Base-by-base conservation (phyloP, 1,140 invertebrate species). In the Euwallacea similis region DNA sequence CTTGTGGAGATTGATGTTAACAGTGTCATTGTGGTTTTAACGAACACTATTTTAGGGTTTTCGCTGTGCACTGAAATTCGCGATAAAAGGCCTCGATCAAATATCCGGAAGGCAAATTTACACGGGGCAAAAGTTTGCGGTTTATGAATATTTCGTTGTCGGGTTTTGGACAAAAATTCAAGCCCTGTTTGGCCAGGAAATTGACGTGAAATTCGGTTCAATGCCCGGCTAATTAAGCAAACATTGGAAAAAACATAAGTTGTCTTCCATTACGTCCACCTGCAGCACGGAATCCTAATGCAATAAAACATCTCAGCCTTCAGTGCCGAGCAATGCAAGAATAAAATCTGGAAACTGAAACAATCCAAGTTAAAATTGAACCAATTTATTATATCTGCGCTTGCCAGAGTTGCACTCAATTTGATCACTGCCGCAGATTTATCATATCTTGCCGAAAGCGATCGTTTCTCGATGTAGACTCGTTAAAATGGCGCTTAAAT, bases 1-100 rank as follows among this genome's bases (percentile, higher is more conserved):
- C 8, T 13, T 11, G 8, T 16, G 16, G 16, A 60, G 41, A 60
- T 60, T 42, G 21, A 41, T 60, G 41, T 60, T 60, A 60, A 60
- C 41, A 13, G 58, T 60, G 16, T 33, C 58, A 60, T 41, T 60
- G 58, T 60, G 58, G 58, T 60, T 60, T 60, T 60, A 60, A 60
- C 58, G 41, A 60, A 60, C 41, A 7, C 41, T 60, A 60, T 60
- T 60, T 16, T 60, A 50, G 46, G 46, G 46, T 50, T 50, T 50
- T 50, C 2, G 13, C 9, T 50, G 46, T 50, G 9, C 46, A 50
- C 46, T 50, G 46, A 10, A 50, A 50, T 50, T 50, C 46, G 46
- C 46, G 46, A 50, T 50, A 50, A 50, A 50, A 13, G 46, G 46
- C 13, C 9, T 13, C 13, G 46, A 50, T 50, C 46, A 50, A 50